Base-by-base conservation (phyloP, 2,113 vertebrate genomes). In the Oenanthe melanoleuca region DNA sequence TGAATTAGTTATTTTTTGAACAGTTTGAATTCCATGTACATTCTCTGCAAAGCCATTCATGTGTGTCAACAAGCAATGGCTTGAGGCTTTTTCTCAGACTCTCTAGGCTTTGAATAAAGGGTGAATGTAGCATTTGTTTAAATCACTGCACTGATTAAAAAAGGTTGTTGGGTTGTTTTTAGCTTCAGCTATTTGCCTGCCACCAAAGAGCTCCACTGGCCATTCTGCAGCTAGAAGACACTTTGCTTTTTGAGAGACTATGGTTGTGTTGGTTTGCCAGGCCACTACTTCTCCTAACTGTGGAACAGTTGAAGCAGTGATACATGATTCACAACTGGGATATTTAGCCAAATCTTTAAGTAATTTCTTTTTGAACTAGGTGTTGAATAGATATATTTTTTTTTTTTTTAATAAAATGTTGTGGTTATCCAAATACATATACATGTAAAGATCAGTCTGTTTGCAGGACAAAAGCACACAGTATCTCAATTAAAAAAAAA, bases 1-100 rank as follows among this genome's bases (percentile, higher is more conserved):
- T 80, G 23, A 95, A 91, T 95, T 89, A 91, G 44, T 88, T 80
- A 23, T 44, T 79, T 92, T 88, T 91, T 5, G 3, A 79, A 34
- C 56, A 79, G 37, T 80, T 84, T 67, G 13, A 74, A 64, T 92
- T 55, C 26, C 1, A 3, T 34, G 52, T 78, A 33, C 86, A 71
- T 70, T 90, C 34, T 86, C 55, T 66, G 20, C 25, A 93, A 94
- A 94, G 79, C 1, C 37, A 82, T 92, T 84, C 23, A 24, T 47
- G 33, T 59, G 23, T 77, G 28, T 81, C 75, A 93, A 47, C 0
- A 5, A 15, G 4, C 11, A 55, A 52, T 42, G 49, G 24, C 33
- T 56, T 80, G 22, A 38, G 33, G 17, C 5, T 44, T 74, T 83
- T 73, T 57, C 34, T 63, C 25, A 73, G 25, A 19, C 5, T 57